Evolutionary conservation across 2,888 invertebrate species (phyloP).

Genomic region (Tachina fera): DNA sequence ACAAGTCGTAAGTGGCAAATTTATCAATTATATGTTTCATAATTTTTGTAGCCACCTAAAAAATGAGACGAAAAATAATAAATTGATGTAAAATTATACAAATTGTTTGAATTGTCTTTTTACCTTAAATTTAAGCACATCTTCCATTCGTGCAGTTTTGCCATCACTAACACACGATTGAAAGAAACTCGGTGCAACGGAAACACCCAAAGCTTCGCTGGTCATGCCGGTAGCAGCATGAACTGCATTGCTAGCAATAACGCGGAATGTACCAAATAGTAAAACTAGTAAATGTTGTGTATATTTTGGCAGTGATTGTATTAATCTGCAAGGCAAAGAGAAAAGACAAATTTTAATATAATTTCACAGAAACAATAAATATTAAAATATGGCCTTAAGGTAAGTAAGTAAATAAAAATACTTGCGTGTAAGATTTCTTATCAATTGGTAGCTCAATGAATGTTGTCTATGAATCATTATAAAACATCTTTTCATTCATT

Average conservation of each 20-base stretch:
- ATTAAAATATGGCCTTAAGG: constrained; percentile 22
- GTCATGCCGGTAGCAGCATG: constrained; percentile 96
- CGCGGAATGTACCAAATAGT: constrained; percentile 98
- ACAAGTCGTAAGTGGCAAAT: constrained; percentile 97
- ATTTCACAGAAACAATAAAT: constrained; percentile 48
- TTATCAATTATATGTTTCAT: constrained; percentile 99
- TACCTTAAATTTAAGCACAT: constrained; percentile 96
- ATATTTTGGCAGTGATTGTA: constrained; percentile 92
- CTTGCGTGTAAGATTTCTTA: constrained; percentile 43
- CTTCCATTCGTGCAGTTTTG: constrained; percentile 97
- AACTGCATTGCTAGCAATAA: constrained; percentile 95
- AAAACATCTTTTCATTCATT: constrained; percentile 52
- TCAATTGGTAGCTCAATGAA: constrained; percentile 24
- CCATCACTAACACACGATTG: constrained; percentile 98
- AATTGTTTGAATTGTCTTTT: constrained; percentile 73
- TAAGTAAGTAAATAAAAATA: neutral
- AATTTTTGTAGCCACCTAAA: constrained; percentile 95
- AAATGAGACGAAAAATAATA: neutral
- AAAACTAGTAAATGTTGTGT: constrained; percentile 97
- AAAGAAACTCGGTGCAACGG: constrained; percentile 97
- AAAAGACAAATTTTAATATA: constrained; percentile 28
- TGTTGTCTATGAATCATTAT: constrained; percentile 43
- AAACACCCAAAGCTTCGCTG: constrained; percentile 96
- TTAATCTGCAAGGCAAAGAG: constrained; percentile 86
- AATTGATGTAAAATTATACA: neutral